Conservation (phyloP, 2,888 invertebrate genomes). For the Magallana nippona region DNA sequence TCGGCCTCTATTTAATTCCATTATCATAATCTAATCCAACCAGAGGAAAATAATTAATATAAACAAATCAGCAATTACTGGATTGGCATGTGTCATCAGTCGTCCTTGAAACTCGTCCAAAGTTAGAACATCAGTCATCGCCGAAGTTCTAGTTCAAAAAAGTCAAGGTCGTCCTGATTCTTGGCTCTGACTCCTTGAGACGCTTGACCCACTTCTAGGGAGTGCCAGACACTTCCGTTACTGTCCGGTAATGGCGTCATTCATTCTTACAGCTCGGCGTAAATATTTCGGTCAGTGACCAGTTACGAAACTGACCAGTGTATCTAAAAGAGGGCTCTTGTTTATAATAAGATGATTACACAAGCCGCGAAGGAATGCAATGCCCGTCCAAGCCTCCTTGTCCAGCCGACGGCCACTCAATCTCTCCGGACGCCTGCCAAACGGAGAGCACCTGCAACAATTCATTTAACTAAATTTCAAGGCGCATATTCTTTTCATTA, state of each 20-base stretch:
- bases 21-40: too few relatives aligned
- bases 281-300: constrained; percentile 33
- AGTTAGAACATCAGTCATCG: not conserved
- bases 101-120: not conserved
- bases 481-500: too few relatives aligned
- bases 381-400: not conserved
- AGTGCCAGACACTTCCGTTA: constrained; percentile 15
- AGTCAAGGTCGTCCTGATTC: constrained; percentile 4
- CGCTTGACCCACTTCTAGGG: constrained; percentile 7
- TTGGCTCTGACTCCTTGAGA: not conserved
- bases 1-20: too few relatives aligned
- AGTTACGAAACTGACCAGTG: constrained; percentile 33
- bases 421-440: not conserved
- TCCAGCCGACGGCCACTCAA: not conserved
- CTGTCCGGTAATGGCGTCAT: constrained; percentile 26
- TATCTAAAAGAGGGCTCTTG: constrained; percentile 28
- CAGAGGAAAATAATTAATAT: too few relatives aligned
- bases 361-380: not conserved
- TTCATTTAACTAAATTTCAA: not conserved
- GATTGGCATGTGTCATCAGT: not conserved
- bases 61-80: too few relatives aligned
- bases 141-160: not conserved
- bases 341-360: constrained; percentile 29
- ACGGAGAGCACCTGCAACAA: not conserved
- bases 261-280: constrained; percentile 1